A percentile compares a stretch with the other conserved stretches of the same genome.
phyloP scores from a whole-genome alignment of 2,113 vertebrate species.

The Leucopsar rothschildi region DNA sequence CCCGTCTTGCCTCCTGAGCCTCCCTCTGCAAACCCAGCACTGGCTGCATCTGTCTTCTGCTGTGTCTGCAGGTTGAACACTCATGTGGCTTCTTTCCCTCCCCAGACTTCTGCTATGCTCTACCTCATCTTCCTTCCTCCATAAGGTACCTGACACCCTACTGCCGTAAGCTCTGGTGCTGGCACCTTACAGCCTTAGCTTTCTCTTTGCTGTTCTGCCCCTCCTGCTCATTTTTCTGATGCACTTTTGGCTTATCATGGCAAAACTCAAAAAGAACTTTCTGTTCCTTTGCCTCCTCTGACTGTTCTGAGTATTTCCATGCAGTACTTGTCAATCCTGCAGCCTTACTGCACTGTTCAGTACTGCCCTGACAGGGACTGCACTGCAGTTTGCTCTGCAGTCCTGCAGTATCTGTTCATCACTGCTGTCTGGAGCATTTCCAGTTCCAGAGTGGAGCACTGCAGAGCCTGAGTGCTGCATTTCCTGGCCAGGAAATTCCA shows the following conservation, averaged over 20 bases:
- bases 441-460: not conserved
- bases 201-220: not conserved
- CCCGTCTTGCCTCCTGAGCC: not conserved
- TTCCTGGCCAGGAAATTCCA: not conserved
- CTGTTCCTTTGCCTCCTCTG: not conserved
- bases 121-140: not conserved
- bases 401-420: not conserved
- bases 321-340: not conserved
- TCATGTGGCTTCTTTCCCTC: not conserved
- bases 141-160: accelerated
- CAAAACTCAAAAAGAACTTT: not conserved
- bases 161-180: not conserved
- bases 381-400: not conserved
- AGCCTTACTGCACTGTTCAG: not conserved
- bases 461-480: not conserved
- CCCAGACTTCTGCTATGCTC: not conserved
- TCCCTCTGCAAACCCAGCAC: not conserved
- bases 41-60: not conserved
- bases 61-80: not conserved
- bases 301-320: not conserved
- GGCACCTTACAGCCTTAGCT: not conserved
- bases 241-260: not conserved
- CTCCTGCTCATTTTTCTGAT: not conserved
- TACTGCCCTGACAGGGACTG: not conserved
- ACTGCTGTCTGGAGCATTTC: not conserved